Base-by-base conservation (phyloP, 2,888 invertebrate genomes). In the Lycophotia porphyrea region DNA sequence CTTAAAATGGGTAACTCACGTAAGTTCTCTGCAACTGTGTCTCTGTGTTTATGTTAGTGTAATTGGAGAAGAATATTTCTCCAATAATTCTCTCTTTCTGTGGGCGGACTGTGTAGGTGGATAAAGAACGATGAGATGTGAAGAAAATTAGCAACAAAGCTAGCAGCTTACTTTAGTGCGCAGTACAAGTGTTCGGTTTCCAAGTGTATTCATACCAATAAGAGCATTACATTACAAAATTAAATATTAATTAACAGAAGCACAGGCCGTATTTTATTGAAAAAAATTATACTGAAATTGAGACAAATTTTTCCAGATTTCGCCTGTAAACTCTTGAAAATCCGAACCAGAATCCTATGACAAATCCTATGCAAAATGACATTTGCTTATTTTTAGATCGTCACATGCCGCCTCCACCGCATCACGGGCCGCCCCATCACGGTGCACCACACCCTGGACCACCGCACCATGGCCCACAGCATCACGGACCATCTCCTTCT, bases 371-470 rank as follows among this genome's bases (percentile, higher is more conserved):
- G 36, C 36, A 75, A 31, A 5, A 58, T 18, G 8, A 60, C 0
- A 13, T 60, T 39, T 8, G 5, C 39, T 34, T 27, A 18, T 77
- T 87, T 85, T 39, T 68, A 91, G 92, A 73, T 61, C 31, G 60
- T 9, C 89, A 52, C 39, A 91, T 91, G 91, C 85, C 89, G 4
- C 88, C 63, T 39, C 88, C 90, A 31, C 90, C 90, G 8, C 90
- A 42, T 87, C 74, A 60, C 5, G 76, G 74, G 34, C 90, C 85
- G 31, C 87, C 81, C 1, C 87, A 80, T n/a, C 86, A 86, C 5
- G 80, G 79, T 0, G 69, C 77, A 2, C 80, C 74, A 0, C 78
- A 77, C 24, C 76, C 75, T 0, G 77, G 74, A 0, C 73, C 79
- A 0, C 83, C 73, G 0, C 79, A 71, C 15, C 76, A 52, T 8